Conservation (phyloP, 2,113 vertebrate genomes). For the Aptenodytes patagonicus region DNA sequence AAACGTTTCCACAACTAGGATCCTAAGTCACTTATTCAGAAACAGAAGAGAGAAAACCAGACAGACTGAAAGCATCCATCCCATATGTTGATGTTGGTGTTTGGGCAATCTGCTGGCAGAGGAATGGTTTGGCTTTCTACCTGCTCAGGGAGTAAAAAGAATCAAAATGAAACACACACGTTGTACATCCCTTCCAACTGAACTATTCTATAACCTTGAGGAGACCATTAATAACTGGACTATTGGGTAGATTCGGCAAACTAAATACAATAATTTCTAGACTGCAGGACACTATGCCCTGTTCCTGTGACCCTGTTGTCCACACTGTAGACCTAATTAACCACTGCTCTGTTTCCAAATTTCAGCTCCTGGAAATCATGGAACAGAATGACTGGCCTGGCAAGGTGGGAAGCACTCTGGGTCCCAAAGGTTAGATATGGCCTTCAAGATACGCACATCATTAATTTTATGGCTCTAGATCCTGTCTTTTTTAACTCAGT, state of each 20-base stretch:
- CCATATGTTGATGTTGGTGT: background rate
- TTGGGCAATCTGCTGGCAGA: background rate
- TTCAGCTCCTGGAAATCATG: background rate
- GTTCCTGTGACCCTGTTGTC: background rate
- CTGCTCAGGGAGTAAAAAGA: background rate
- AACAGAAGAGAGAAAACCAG: background rate
- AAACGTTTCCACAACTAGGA: background rate
- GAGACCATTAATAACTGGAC: background rate
- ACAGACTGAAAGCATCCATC: background rate
- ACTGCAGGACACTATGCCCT: background rate
- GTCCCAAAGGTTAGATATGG: background rate
- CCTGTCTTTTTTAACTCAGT: background rate
- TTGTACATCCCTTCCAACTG: background rate
- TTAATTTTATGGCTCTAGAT: background rate
- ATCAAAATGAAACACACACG: background rate
- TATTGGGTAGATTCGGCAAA: background rate
- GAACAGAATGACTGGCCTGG: background rate
- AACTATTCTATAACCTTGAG: background rate
- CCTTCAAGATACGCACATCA: background rate
- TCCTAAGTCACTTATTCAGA: background rate
- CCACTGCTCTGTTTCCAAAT: background rate
- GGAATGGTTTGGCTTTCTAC: background rate
- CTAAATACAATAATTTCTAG: background rate
- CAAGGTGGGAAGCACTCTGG: background rate
- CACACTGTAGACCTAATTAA: background rate